Conservation (phyloP, 2,113 vertebrate species). For the Pseudolaguvia tuberculata region DNA sequence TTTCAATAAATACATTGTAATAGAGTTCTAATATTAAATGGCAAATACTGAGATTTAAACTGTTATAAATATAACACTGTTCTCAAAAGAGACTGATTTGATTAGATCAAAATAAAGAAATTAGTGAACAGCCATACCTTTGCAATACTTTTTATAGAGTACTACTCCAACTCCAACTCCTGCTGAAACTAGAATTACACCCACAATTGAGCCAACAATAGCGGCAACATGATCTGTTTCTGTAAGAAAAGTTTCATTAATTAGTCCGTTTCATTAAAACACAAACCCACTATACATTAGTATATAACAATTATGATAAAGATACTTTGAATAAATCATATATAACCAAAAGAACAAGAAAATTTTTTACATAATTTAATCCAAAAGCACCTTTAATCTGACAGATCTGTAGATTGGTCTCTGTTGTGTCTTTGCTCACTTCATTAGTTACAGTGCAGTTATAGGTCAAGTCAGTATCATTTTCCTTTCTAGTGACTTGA, state of each 20-base stretch:
- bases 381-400: background rate
- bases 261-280: background rate
- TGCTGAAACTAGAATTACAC: accelerated
- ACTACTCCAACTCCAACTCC: accelerated
- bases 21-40: no score
- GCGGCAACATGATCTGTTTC: background rate
- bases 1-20: no score
- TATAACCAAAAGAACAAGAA: no score
- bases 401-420: accelerated
- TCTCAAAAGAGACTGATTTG: no score
- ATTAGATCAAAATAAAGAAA: no score
- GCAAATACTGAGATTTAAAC: no score
- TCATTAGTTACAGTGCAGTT: slow-evolving; percentile 17
- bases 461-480: background rate
- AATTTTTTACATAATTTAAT: no score
- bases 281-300: background rate
- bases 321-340: background rate
- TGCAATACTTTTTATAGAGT: accelerated
- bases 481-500: background rate
- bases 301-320: background rate
- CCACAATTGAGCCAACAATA: background rate
- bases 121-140: no score
- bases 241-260: background rate
- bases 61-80: no score
- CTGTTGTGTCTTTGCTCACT: background rate